phyloP scores from a whole-genome alignment of 2,797 vertebrate species.

The Distichodus sexfasciatus region DNA sequence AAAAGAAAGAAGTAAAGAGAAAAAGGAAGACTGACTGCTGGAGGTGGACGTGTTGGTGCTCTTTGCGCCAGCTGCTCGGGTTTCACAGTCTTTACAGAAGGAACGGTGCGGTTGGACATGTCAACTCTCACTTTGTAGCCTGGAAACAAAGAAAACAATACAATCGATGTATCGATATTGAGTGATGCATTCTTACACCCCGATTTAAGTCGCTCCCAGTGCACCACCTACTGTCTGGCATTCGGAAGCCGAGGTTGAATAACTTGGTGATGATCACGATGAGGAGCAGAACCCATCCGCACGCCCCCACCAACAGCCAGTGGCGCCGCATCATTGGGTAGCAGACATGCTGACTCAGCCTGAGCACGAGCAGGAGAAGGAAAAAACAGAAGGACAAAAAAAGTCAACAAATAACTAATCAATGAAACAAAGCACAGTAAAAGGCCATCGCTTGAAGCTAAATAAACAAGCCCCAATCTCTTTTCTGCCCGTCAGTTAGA shows the following conservation, averaged over 20 bases:
- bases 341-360: slow-evolving; percentile 26
- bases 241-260: slow-evolving; percentile 84
- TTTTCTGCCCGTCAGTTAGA: background rate
- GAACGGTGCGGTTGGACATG: slow-evolving; percentile 74
- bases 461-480: too few species aligned
- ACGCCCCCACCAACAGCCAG: slow-evolving; percentile 92
- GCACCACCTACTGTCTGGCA: slow-evolving; percentile 78
- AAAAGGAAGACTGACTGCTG: slow-evolving; percentile 68
- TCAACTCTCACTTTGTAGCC: slow-evolving; percentile 78
- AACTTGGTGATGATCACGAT: slow-evolving; percentile 95
- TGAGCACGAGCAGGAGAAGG: background rate
- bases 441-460: too few species aligned
- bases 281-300: slow-evolving; percentile 96
- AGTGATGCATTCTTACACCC: too few species aligned
- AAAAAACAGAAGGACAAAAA: background rate
- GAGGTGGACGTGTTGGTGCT: slow-evolving; percentile 61
- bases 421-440: too few species aligned
- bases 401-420: too few species aligned
- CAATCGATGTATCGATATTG: too few species aligned
- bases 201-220: too few species aligned
- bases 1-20: background rate
- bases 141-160: too few species aligned
- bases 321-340: slow-evolving; percentile 89
- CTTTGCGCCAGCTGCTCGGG: slow-evolving; percentile 57
- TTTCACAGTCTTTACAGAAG: slow-evolving; percentile 69